Base-by-base conservation (phyloP, 2,113 vertebrate genomes). In the Nibea albiflora region DNA sequence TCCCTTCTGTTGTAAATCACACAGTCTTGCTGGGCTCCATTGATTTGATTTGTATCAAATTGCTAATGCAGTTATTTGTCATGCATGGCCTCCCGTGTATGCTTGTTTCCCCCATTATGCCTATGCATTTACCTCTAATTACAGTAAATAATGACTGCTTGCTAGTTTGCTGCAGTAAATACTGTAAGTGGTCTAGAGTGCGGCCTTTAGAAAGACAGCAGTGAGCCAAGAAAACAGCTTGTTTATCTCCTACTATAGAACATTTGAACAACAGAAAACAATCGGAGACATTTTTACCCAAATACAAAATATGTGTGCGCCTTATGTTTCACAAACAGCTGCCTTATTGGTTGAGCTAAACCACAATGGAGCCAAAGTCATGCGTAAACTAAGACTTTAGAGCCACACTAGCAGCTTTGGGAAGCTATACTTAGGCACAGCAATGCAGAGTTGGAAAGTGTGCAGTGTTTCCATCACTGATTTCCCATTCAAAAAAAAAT, bases 21-120 rank as follows among this genome's bases (percentile, higher is more conserved):
- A 75, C 70, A 11, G 69, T 53, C 75, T 65, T 75, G 76, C 86
- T 67, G 71, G 82, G 83, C 85, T 87, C 82, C 80, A 82, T 86
- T 93, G 88, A 93, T 94, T 92, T 84, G 79, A 92, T 91, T 92
- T 88, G 79, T 83, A 90, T 92, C 87, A 92, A 91, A 92, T 88
- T 89, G 77, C 85, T 91, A 92, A 93, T 92, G 79, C 50, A 62
- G 87, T 87, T 86, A 92, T 91, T 90, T 39, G 61, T 94, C 86
- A 87, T 84, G 84, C 83, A 76, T 83, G 85, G 76, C 68, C 84
- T 89, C 78, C 49, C 42, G 31, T 85, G 80, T 62, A 76, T 80
- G 90, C 84, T 83, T 89, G 82, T 90, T 91, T 91, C 79, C 82
- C 83, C 83, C 79, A 90, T 91, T 90, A 92, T 78, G 90, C 68